Evolutionary conservation across 2,797 vertebrate genomes (phyloP).

Genomic region (Schizothorax lantsangensis): DNA sequence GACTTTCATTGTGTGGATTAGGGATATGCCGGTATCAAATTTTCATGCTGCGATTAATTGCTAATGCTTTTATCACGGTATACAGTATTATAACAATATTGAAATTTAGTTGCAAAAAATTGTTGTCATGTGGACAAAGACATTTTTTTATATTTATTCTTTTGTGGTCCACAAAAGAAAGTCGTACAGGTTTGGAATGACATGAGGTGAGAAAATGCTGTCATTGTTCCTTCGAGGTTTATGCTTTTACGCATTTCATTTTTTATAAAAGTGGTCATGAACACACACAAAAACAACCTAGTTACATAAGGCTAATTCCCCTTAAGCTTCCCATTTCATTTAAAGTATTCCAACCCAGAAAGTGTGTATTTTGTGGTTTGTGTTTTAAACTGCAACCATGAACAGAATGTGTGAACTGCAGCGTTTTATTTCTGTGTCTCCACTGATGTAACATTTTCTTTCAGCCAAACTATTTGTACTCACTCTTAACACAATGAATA

Average conservation of each 20-base stretch:
- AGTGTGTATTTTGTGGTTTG: background rate
- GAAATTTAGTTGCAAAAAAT: too few species aligned
- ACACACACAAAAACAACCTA: background rate
- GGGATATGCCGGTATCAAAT: too few species aligned
- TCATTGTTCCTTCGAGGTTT: background rate
- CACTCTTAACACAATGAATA: background rate
- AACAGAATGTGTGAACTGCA: background rate
- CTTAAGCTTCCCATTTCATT: background rate
- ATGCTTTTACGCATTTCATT: background rate
- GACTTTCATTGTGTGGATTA: background rate
- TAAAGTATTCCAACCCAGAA: background rate
- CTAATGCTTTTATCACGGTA: too few species aligned
- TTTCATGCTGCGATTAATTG: too few species aligned
- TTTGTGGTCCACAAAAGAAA: background rate
- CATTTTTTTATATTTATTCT: background rate
- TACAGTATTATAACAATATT: too few species aligned
- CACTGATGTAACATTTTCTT: background rate
- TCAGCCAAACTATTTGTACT: background rate
- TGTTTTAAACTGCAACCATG: background rate
- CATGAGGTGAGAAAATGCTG: background rate
- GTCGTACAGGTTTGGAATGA: background rate
- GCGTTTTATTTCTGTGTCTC: background rate
- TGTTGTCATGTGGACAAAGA: background rate
- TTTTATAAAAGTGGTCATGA: too few species aligned
- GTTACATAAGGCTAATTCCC: slow-evolving; percentile 8